Evolutionary conservation across 1,140 invertebrate species (phyloP).

Genomic region (Trichoplusia ni): DNA sequence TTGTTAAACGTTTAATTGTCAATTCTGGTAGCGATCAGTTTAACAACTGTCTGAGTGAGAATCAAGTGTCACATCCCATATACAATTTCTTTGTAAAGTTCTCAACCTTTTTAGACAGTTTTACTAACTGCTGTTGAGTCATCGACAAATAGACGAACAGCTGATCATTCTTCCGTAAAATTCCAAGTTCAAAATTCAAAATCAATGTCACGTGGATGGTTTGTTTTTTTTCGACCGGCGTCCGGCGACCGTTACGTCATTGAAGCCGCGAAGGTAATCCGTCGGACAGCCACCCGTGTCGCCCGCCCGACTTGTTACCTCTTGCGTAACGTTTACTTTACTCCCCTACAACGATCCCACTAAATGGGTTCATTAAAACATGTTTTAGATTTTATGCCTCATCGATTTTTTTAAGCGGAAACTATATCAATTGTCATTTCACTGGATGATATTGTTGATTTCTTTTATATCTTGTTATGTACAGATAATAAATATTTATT

Average conservation of each 20-base stretch:
- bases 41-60: conserved; percentile 6
- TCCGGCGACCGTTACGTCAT: conserved; percentile 57
- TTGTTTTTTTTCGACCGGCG: conserved; percentile 37
- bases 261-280: conserved; percentile 48
- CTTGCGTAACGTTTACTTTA: conserved; percentile 55
- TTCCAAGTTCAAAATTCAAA: conserved; percentile 54
- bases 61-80: neutral
- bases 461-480: too few species aligned
- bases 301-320: conserved; percentile 50
- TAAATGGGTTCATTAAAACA: neutral
- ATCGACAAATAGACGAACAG: conserved; percentile 30
- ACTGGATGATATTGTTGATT: too few species aligned
- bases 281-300: conserved; percentile 42
- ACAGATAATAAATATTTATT: too few species aligned
- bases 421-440: conserved; percentile 5
- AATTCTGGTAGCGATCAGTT: conserved; percentile 6
- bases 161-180: conserved; percentile 47
- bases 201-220: conserved; percentile 56
- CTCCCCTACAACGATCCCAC: conserved; percentile 23
- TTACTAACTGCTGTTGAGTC: conserved; percentile 14
- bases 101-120: conserved; percentile 4
- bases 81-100: conserved; percentile 11
- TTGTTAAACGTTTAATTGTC: conserved; percentile 28
- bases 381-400: conserved; percentile 2
- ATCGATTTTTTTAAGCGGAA: neutral